Evolutionary conservation across 2,113 vertebrate genomes (phyloP), one percentile per base, ranked within the genome.

Genomic region (Baryphthengus martii): DNA sequence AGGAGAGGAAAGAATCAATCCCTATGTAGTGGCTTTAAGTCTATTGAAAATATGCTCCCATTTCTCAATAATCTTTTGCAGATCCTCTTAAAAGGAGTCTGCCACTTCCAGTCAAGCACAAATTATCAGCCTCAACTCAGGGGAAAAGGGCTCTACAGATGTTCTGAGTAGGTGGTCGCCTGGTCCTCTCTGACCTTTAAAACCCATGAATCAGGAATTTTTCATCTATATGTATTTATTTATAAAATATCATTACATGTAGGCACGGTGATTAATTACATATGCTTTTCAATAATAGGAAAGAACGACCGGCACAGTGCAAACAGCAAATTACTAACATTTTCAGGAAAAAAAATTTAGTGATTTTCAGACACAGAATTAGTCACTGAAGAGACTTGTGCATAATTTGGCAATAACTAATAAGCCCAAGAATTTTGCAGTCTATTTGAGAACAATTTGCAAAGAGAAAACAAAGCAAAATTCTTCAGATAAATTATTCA

Each of bases 371-470:
- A 90, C 84, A 93, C 52, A 87, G 65, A 75, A 93, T 88, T 80
- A 93, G 72, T 82, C 83, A 94, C 67, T 68, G 74, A 92, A 94
- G 87, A 97, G 74, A 93, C 67, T 49, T 93, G 20, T 95, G 85
- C 91, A 95, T 93, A 95, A 96, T 91, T 95, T 94, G 81, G 63
- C 80, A 91, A 96, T 94, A 97, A 88, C 83, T 96, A 96, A 96
- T 81, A 97, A 96, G 52, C 55, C 73, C 19, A 85, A 89, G 63
- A 95, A 96, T 97, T 95, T 95, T 96, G 37, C 79, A 91, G 87
- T 93, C 94, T 97, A 96, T 97, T 97, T 97, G 97, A 97, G 95
- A 96, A 96, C 97, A 97, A 97, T 97, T 96, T 97, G 96, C 93
- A 97, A 91, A 96, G 93, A 97, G 94, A 96, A 97, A 97, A 97